Base-by-base conservation (phyloP, 2,113 vertebrate species). In the Delphinapterus leucas region DNA sequence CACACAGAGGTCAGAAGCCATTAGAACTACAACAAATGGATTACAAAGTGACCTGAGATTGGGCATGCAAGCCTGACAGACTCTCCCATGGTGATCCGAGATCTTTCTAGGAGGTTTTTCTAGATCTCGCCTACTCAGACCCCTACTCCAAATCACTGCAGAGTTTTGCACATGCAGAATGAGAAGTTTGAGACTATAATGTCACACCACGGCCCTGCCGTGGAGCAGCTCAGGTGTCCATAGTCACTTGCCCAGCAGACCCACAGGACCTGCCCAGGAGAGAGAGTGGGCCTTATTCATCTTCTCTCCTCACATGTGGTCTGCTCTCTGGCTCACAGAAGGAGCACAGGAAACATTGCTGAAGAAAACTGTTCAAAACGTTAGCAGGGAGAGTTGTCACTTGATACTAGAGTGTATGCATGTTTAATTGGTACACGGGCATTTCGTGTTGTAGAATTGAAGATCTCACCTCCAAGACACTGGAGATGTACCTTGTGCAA, bases 31-130 rank as follows among this genome's bases (percentile, higher is more conserved):
- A 17, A 36, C 15, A 79, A 47, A 36, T 23, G 15, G 36, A 33
- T 60, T 21, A 31, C 92, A 61, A 36, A 33, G 10, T 26, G 3
- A 23, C 63, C 84, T 71, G 53, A 86, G 15, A 49, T 31, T 11
- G 44, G 31, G 38, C 9, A 2, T 26, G 13, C 33, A 76, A 25
- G 12, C 70, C 58, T 96, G 38, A 28, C 41, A 68, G 38, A 58
- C 33, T 28, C 61, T 81, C 31, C 44, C 31, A 3, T 26, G 17
- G 8, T 83, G 68, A 65, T 49, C 85, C 12, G 47, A 95, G 73
- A 67, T 26, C 77, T 49, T 95, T 94, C 88, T 93, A 70, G 53
- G 95, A 94, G 71, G 58, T 79, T 74, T 83, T 91, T 82, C 83
- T 91, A 13, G 18, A 76, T 47, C 25, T 11, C 11, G 79, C 47